Evolutionary conservation across 2,113 vertebrate species (phyloP), one percentile per base, ranked within the genome.

Genomic region (Melospiza melodia): DNA sequence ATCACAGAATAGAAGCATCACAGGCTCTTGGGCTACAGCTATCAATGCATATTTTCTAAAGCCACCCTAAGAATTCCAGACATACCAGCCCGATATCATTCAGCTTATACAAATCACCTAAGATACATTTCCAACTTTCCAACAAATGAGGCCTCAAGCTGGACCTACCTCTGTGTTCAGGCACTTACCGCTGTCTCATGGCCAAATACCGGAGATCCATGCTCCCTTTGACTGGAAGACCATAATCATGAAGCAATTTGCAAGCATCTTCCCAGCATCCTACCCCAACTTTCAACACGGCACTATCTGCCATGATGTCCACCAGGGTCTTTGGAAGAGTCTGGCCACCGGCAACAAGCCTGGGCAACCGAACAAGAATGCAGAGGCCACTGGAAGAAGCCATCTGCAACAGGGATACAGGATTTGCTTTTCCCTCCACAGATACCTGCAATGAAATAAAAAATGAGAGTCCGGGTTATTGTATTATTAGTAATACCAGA

Each of bases 241-340:
- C 98, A 19, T 99, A 99, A 96, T 99, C 99, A 17, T 98, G 97
- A 15, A 98, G 96, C 69, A 99, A 97, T 8, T 98, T 99, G 92
- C 97, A 98, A 77, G 98, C 98, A 43, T 99, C 99, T 96, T 99
- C 99, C 54, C 98, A 99, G 96, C 99, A 99, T 15, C 99, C 99
- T 22, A 99, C 99, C 10, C 99, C 99, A 8, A 99, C 99, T 95
- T 99, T 99, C 63, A 99, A 92, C 44, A 99, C 87, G 62, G 77
- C 90, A 7, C 96, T 94, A 91, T 99, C 98, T 74, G 97, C 95
- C 76, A 99, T 97, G 49, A 99, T 96, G 57, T 99, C 96, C 92
- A 98, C 20, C 21, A 99, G 90, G 3, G 97, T 97, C 87, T 98
- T 97, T 6, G 99, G 99, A 58, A 99, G 87, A 31, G 95, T 65